Evolutionary conservation across 2,888 invertebrate genomes (phyloP).

Genomic region (Petrolisthes manimaculis): DNA sequence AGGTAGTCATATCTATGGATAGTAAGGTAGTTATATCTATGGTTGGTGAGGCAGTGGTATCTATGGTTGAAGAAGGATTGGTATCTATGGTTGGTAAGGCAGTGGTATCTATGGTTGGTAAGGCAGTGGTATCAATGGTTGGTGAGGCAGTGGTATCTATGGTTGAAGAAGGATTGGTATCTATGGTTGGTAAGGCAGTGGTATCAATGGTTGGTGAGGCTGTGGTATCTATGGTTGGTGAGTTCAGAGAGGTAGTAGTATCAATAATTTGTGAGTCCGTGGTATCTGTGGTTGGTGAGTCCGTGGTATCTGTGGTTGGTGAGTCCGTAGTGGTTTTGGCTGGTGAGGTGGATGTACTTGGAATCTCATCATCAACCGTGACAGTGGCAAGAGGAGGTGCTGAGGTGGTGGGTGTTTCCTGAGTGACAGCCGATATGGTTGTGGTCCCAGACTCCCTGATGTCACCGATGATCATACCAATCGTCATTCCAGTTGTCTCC

Average conservation of each 20-base stretch:
- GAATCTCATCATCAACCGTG: neutral
- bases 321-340: neutral
- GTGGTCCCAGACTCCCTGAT: neutral
- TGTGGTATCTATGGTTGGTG: neutral
- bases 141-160: neutral
- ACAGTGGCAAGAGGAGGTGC: neutral
- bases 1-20: neutral
- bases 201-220: neutral
- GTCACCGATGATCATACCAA: neutral
- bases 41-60: neutral
- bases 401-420: neutral
- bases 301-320: neutral
- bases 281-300: neutral
- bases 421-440: neutral
- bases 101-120: neutral
- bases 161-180: neutral
- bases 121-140: neutral
- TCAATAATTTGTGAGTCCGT: neutral
- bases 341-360: neutral
- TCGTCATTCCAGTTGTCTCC: neutral
- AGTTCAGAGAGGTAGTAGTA: neutral
- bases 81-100: neutral
- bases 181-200: constrained; percentile 1
- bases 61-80: neutral
- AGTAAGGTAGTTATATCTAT: neutral